A percentile compares a stretch with the other conserved stretches of the same genome.
phyloP scores from a whole-genome alignment of 2,888 invertebrate species.

The Tetheella fluctuosa region DNA sequence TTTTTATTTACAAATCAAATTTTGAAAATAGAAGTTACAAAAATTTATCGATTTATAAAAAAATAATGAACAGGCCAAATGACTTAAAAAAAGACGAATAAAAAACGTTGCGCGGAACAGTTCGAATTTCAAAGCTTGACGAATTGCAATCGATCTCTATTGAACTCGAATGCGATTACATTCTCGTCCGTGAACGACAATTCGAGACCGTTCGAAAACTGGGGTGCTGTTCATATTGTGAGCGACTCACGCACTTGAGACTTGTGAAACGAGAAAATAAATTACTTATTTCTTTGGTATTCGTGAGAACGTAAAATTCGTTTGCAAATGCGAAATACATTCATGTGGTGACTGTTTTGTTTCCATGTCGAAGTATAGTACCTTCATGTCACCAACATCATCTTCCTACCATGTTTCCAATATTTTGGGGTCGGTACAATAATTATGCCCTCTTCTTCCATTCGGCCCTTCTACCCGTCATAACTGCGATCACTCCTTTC shows the following conservation, averaged over 20 bases:
- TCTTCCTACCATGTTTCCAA: too few species aligned
- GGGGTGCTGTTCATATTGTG: conserved; percentile 53
- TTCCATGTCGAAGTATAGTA: too few species aligned
- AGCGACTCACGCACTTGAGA: conserved; percentile 42
- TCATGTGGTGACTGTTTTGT: neutral
- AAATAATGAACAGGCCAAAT: conserved; percentile 28
- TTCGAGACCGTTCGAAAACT: conserved; percentile 48
- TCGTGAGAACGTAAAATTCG: conserved; percentile 53
- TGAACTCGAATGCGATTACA: conserved; percentile 42
- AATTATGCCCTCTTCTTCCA: too few species aligned
- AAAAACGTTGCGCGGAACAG: conserved; percentile 46
- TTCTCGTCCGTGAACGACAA: conserved; percentile 27
- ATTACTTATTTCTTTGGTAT: conserved; percentile 44
- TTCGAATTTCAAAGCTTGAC: conserved; percentile 65
- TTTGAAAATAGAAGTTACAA: neutral
- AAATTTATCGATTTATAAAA: neutral
- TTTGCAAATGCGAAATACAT: conserved; percentile 17
- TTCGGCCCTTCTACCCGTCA: too few species aligned
- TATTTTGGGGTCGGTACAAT: too few species aligned
- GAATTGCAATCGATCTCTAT: conserved; percentile 63
- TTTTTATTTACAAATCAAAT: neutral
- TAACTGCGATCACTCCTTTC: too few species aligned
- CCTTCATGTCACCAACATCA: too few species aligned
- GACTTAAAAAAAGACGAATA: conserved; percentile 35
- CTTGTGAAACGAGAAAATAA: conserved; percentile 27